Percentiles rank a stretch among this genome's conserved stretches.
Conservation (phyloP, 2,797 vertebrate genomes). For the Eulemur coronatus region DNA sequence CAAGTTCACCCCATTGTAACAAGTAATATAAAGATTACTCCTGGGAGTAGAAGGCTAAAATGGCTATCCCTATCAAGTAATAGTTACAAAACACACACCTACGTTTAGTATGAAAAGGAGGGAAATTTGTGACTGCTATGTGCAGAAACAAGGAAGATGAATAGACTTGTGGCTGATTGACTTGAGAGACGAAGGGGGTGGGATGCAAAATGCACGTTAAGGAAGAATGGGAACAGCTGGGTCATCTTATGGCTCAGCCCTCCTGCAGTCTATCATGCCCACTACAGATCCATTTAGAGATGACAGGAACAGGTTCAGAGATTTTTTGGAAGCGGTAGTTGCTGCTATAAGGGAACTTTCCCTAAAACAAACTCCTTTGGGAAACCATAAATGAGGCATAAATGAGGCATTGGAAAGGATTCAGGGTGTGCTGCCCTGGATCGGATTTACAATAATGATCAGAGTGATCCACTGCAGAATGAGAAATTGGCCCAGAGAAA, state of each 20-base stretch:
- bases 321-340: not conserved
- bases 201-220: not conserved
- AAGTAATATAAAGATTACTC: not conserved
- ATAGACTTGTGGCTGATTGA: not conserved
- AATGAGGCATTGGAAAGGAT: slow-evolving; percentile 22
- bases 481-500: slow-evolving; percentile 46
- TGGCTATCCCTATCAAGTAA: not conserved
- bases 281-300: not conserved
- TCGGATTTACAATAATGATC: slow-evolving; percentile 49
- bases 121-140: not conserved
- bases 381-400: slow-evolving; percentile 33
- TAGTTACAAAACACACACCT: not conserved
- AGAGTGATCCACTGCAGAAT: slow-evolving; percentile 27
- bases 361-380: not conserved
- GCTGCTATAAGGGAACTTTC: not conserved
- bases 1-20: not conserved
- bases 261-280: not conserved
- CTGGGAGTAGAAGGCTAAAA: not conserved
- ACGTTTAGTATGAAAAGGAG: not conserved
- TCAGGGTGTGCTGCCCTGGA: not conserved
- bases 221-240: not conserved
- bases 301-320: not conserved
- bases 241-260: not conserved
- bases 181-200: not conserved
- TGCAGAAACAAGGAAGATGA: not conserved